Conservation (phyloP, 2,888 invertebrate species). For the Eupelmus urozonus region DNA sequence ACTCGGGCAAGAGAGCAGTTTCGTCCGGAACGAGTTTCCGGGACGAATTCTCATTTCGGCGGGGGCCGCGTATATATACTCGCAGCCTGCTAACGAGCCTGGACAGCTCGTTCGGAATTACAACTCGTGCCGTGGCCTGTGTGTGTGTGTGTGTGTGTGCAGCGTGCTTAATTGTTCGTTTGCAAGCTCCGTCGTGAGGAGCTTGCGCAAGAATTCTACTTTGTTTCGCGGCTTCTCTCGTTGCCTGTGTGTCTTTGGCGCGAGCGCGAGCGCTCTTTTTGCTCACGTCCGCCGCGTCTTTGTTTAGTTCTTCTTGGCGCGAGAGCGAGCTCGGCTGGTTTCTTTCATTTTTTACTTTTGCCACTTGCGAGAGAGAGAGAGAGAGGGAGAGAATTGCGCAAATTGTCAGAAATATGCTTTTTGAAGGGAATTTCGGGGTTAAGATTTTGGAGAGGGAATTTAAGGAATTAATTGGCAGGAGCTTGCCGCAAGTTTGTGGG, state of each 20-base stretch:
- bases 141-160: background rate
- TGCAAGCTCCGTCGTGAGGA: slow-evolving; percentile 52
- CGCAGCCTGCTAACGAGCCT: slow-evolving; percentile 48
- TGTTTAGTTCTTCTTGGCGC: too few relatives aligned
- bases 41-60: slow-evolving; percentile 58
- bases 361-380: too few relatives aligned
- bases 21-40: slow-evolving; percentile 58
- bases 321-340: background rate
- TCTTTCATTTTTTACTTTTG: background rate
- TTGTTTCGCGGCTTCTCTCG: slow-evolving; percentile 36
- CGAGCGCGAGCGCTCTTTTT: background rate
- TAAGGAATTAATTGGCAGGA: too few relatives aligned
- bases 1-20: slow-evolving; percentile 61
- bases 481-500: too few relatives aligned
- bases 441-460: too few relatives aligned
- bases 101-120: slow-evolving; percentile 56
- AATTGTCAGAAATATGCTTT: too few relatives aligned
- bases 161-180: slow-evolving; percentile 56
- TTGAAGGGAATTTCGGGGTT: too few relatives aligned
- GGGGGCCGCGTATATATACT: background rate
- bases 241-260: background rate
- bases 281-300: background rate
- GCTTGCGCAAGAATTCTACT: slow-evolving; percentile 51
- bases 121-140: slow-evolving; percentile 42
- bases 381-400: too few relatives aligned